phyloP scores from a whole-genome alignment of 2,888 invertebrate genomes.

The Leptopilina drosophilae region DNA sequence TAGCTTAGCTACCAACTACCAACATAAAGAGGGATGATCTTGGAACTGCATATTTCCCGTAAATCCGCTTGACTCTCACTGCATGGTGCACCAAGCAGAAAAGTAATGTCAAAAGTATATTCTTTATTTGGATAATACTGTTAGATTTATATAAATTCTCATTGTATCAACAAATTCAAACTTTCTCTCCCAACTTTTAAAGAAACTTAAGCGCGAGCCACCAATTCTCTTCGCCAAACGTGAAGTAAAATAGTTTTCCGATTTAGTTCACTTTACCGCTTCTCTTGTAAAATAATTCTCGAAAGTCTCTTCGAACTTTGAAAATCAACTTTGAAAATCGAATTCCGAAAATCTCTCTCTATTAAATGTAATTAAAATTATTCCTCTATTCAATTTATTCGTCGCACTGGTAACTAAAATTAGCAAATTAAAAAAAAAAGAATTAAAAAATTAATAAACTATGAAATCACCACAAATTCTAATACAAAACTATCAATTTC shows the following conservation, averaged over 20 bases:
- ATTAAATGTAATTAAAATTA: too few relatives aligned
- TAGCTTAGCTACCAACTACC: slow-evolving; percentile 1
- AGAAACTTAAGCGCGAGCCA: slow-evolving; percentile 17
- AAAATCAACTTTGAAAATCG: too few relatives aligned
- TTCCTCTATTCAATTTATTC: too few relatives aligned
- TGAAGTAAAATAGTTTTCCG: not conserved
- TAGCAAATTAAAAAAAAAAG: too few relatives aligned
- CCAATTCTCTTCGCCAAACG: not conserved
- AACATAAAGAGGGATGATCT: slow-evolving; percentile 44
- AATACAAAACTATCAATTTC: too few relatives aligned
- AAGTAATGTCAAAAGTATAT: slow-evolving; percentile 23
- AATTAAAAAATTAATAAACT: too few relatives aligned
- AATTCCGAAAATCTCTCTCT: too few relatives aligned
- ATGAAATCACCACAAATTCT: too few relatives aligned
- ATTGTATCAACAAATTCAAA: slow-evolving; percentile 8
- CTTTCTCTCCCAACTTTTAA: not conserved
- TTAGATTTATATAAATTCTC: not conserved
- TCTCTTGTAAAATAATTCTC: slow-evolving; percentile 60
- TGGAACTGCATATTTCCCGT: slow-evolving; percentile 61
- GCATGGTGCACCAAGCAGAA: slow-evolving; percentile 29
- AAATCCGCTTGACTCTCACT: slow-evolving; percentile 56
- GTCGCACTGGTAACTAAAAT: too few relatives aligned
- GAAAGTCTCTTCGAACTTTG: too few relatives aligned
- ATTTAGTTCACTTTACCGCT: slow-evolving; percentile 9
- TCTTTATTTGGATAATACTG: slow-evolving; percentile 41